Evolutionary conservation across 2,113 vertebrate genomes (phyloP).

Genomic region (Pygoscelis adeliae): DNA sequence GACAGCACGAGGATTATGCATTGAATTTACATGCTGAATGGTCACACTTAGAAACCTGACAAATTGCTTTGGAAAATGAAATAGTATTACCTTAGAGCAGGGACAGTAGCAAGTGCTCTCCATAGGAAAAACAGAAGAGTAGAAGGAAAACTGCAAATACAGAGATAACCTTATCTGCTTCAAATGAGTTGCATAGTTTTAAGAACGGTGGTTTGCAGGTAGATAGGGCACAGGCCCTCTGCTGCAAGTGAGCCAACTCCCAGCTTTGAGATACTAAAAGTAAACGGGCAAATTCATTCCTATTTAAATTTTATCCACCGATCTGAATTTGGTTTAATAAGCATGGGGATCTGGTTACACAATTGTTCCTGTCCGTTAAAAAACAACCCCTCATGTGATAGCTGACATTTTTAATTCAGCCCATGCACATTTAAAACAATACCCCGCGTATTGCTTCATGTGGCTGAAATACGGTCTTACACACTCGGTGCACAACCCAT

Average conservation of each 20-base stretch:
- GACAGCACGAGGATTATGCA: background rate
- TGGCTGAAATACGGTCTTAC: background rate
- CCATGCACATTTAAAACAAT: conserved; percentile 21
- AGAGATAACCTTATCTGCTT: background rate
- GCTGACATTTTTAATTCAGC: conserved; percentile 12
- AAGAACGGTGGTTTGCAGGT: background rate
- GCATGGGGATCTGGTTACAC: background rate
- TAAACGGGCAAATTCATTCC: background rate
- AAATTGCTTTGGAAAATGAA: conserved; percentile 35
- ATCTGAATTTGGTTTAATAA: conserved; percentile 8
- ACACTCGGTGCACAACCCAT: background rate
- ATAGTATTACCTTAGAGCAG: background rate
- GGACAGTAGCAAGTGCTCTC: background rate
- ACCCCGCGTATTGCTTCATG: background rate
- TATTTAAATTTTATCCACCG: background rate
- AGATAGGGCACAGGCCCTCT: background rate
- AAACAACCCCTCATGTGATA: background rate
- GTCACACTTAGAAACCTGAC: background rate
- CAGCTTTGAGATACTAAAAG: background rate
- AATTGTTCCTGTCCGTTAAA: conserved; percentile 4
- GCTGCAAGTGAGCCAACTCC: background rate
- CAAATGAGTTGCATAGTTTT: background rate
- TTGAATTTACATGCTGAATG: conserved; percentile 8
- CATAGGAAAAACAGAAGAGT: background rate
- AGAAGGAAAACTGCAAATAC: background rate